Base-by-base conservation (phyloP, 2,113 vertebrate genomes). In the Sapayoa aenigma region DNA sequence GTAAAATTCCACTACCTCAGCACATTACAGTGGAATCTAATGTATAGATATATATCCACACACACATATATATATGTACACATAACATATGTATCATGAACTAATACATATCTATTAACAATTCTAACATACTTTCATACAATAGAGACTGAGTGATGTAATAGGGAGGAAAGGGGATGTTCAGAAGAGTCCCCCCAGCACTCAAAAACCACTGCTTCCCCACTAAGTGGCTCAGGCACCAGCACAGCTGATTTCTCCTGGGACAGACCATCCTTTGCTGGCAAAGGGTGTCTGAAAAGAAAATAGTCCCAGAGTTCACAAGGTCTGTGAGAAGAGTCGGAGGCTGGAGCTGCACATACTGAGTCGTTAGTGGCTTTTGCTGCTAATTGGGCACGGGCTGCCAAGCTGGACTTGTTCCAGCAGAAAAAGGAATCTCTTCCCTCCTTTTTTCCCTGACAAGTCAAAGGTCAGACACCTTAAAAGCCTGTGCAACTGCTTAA, bases 391-490 rank as follows among this genome's bases (percentile, higher is more conserved):
- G 78, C 0, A 0, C 11, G 0, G 55, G 46, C 71, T 94, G 94
- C 87, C 94, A 84, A 75, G 68, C 87, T 89, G 84, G 81, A 81
- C 66, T 63, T 46, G 74, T 6, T 94, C 86, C 95, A 94, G 86
- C 0, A 1, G 83, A 92, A 92, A 94, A 92, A 90, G 55, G 80
- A 93, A 92, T 77, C 86, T 77, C 55, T 90, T 66, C 62, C 39
- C 68, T 69, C 59, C 39, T 62, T 85, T 90, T 79, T 68, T 62
- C 37, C 55, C 41, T 52, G 46, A 46, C 55, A 80, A 62, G 83
- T 93, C 92, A 92, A 88, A 88, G 83, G 92, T 86, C 62, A 60
- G 68, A 47, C 56, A 90, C 92, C 90, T 95, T 86, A 86, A 93
- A 80, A 90, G 75, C 47, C 83, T 27, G 11, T 66, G 63, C 67